Evolutionary conservation across 2,888 invertebrate genomes (phyloP).

Genomic region (Globia sparganii): DNA sequence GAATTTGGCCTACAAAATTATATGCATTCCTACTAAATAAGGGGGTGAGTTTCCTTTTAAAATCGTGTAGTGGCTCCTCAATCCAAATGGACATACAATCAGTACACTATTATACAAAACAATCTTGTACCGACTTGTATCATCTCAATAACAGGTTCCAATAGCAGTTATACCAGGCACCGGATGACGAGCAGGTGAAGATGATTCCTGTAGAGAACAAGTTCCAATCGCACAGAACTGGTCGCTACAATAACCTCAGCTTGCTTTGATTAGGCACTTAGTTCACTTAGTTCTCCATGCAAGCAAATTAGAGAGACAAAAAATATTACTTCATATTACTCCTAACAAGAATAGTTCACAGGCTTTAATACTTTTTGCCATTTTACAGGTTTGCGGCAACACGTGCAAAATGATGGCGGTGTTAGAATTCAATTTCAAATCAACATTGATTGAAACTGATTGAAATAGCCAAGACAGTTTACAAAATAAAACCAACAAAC

Average conservation of each 20-base stretch:
- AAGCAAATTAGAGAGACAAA: slow-evolving; percentile 56
- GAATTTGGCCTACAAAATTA: too few species aligned
- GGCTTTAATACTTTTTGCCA: slow-evolving; percentile 34
- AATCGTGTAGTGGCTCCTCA: too few species aligned
- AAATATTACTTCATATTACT: slow-evolving; percentile 20
- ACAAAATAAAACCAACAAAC: slow-evolving; percentile 31
- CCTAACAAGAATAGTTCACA: slow-evolving; percentile 58
- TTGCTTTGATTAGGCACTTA: slow-evolving; percentile 52
- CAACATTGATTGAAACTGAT: slow-evolving; percentile 31
- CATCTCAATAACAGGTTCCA: slow-evolving; percentile 19
- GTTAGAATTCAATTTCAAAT: slow-evolving; percentile 28
- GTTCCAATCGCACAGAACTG: slow-evolving; percentile 37
- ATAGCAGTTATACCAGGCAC: background rate
- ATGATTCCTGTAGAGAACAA: slow-evolving; percentile 25
- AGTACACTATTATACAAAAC: background rate
- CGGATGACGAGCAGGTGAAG: slow-evolving; percentile 19
- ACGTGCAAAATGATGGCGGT: slow-evolving; percentile 6
- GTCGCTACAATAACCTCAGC: slow-evolving; percentile 33
- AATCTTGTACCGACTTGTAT: background rate
- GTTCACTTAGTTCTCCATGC: slow-evolving; percentile 10
- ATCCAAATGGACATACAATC: too few species aligned
- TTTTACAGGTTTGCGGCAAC: background rate
- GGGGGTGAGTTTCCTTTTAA: too few species aligned
- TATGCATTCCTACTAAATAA: too few species aligned
- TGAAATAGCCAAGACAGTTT: slow-evolving; percentile 26